These are phyloP conservation scores for Empis stercorea DNA, from an alignment of 2,888 invertebrate species.

Conservation along the genomic window DNA sequence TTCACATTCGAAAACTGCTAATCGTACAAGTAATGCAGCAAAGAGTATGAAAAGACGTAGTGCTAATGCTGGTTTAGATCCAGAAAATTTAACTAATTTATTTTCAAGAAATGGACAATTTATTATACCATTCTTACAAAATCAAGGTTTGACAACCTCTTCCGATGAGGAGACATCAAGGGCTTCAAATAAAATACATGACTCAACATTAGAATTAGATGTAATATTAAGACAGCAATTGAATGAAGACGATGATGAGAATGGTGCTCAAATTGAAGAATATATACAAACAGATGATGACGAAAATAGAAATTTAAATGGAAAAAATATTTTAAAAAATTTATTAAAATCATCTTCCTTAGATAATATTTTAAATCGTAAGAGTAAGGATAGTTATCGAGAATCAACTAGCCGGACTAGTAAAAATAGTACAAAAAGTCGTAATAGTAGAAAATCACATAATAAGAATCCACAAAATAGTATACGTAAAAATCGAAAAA, in stretches of 20 bases:
- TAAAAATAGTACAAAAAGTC: slow-evolving; percentile 25
- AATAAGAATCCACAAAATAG: no score
- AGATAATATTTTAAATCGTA: slow-evolving; percentile 24
- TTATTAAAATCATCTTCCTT: slow-evolving; percentile 19
- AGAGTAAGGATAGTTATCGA: slow-evolving; percentile 13
- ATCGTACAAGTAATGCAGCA: slow-evolving; percentile 11
- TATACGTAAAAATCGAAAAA: slow-evolving; percentile 9
- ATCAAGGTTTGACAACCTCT: slow-evolving; percentile 34
- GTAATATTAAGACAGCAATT: slow-evolving; percentile 29
- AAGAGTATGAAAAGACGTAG: slow-evolving; percentile 27
- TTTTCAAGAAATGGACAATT: slow-evolving; percentile 27
- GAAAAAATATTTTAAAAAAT: slow-evolving; percentile 22
- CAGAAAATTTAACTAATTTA: slow-evolving; percentile 25
- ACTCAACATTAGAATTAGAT: slow-evolving; percentile 34
- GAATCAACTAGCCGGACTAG: slow-evolving; percentile 17
- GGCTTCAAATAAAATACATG: slow-evolving; percentile 33
- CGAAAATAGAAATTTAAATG: slow-evolving; percentile 16
- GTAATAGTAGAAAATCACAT: slow-evolving; percentile 30
- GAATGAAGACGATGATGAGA: slow-evolving; percentile 23
- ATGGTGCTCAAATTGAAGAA: slow-evolving; percentile 22
- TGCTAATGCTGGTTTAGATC: slow-evolving; percentile 29
- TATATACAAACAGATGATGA: slow-evolving; percentile 15
- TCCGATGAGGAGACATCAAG: slow-evolving; percentile 35
- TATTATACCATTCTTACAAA: slow-evolving; percentile 34
- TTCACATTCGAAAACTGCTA: slow-evolving; percentile 27